phyloP scores from a whole-genome alignment of 2,888 invertebrate species.

The Epiblema foenella region DNA sequence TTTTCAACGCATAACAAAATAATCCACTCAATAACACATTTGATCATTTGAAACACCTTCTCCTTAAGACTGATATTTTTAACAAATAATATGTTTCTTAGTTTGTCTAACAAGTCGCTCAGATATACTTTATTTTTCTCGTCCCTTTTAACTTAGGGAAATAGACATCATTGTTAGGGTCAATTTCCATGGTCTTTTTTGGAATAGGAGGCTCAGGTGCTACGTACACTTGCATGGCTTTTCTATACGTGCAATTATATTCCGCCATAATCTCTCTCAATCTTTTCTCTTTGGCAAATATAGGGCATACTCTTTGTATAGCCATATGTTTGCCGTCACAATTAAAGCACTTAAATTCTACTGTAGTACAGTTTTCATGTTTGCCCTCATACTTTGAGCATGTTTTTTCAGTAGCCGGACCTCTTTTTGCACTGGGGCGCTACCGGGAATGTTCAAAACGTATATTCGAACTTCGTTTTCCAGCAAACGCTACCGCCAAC shows the following conservation, averaged over 20 bases:
- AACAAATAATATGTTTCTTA: background rate
- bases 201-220: background rate
- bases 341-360: background rate
- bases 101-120: background rate
- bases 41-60: background rate
- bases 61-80: background rate
- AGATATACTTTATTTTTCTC: background rate
- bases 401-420: too few relatives aligned
- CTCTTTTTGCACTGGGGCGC: slow-evolving; percentile 31
- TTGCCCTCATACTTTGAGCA: background rate
- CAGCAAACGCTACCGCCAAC: too few relatives aligned
- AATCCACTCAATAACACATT: background rate
- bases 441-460: too few relatives aligned
- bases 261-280: background rate
- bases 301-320: background rate
- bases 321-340: background rate
- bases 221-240: background rate
- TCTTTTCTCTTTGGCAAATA: background rate
- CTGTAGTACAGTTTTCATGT: background rate
- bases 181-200: background rate
- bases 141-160: background rate
- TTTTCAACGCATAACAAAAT: background rate
- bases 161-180: background rate
- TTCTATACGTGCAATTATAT: slow-evolving; percentile 4
- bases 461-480: too few relatives aligned